Conservation (phyloP, 2,113 vertebrate genomes). For the Alethe castanea region DNA sequence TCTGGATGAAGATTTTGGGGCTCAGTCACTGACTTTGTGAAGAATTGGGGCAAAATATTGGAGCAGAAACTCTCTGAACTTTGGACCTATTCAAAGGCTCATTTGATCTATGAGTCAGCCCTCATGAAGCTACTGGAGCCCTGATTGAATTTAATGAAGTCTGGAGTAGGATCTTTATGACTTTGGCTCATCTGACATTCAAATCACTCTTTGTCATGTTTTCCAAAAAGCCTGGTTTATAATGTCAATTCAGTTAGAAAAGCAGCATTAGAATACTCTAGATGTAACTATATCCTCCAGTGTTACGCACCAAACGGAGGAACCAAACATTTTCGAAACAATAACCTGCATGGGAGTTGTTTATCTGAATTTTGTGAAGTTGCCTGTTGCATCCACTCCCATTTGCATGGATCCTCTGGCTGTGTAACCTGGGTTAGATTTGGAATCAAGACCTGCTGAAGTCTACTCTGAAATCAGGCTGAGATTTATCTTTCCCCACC, state of each 20-base stretch:
- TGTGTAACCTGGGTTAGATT: slow-evolving; percentile 9
- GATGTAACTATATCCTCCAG: not conserved
- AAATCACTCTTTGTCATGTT: not conserved
- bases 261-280: not conserved
- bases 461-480: not conserved
- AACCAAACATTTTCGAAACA: not conserved
- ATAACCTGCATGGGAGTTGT: not conserved
- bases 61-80: not conserved
- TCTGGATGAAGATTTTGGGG: not conserved
- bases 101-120: not conserved
- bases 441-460: not conserved
- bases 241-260: not conserved
- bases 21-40: not conserved
- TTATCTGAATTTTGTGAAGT: not conserved
- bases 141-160: slow-evolving; percentile 33
- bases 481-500: not conserved
- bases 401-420: not conserved
- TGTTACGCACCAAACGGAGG: not conserved
- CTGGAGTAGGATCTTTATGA: slow-evolving; percentile 22
- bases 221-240: not conserved
- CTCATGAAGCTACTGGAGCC: not conserved
- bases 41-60: not conserved
- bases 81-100: not conserved
- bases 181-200: slow-evolving; percentile 8
- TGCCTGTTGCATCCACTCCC: not conserved